Evolutionary conservation across 2,113 vertebrate genomes (phyloP).

Genomic region (Rutilus rutilus): DNA sequence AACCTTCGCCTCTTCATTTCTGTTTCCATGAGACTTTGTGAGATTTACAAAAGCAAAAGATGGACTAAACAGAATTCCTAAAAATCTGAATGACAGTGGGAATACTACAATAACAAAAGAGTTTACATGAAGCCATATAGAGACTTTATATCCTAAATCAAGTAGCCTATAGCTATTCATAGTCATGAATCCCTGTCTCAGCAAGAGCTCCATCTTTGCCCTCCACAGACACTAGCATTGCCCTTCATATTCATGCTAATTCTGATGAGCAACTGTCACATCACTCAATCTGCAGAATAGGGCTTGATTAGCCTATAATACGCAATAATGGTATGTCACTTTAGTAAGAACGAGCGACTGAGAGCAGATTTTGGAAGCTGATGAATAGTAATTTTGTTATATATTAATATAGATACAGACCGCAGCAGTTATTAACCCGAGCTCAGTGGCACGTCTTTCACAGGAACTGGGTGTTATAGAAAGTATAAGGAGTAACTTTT

Average conservation of each 20-base stretch:
- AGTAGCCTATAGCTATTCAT: not conserved
- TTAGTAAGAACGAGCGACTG: conserved; percentile 10
- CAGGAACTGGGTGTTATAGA: not conserved
- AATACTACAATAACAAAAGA: not conserved
- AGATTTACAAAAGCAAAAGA: not conserved
- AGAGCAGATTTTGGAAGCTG: conserved; percentile 23
- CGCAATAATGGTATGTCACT: conserved; percentile 27
- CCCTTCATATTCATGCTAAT: conserved; percentile 48
- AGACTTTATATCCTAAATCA: not conserved
- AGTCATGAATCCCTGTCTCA: conserved; percentile 18
- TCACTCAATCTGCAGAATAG: conserved; percentile 39
- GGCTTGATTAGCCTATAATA: conserved; percentile 45
- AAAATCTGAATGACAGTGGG: not conserved
- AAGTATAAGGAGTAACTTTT: conserved; percentile 3
- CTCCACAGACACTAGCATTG: conserved; percentile 9
- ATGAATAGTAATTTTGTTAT: conserved; percentile 27
- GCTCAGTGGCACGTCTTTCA: not conserved
- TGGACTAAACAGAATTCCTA: too few relatives aligned
- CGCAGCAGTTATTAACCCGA: not conserved
- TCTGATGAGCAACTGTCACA: conserved; percentile 39
- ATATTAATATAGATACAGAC: not conserved
- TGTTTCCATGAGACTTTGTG: not conserved
- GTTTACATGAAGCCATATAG: not conserved
- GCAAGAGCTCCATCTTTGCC: conserved; percentile 8
- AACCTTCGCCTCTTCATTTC: not conserved